Evolutionary conservation across 2,797 vertebrate genomes (phyloP).

Genomic region (Rallus crepitans): DNA sequence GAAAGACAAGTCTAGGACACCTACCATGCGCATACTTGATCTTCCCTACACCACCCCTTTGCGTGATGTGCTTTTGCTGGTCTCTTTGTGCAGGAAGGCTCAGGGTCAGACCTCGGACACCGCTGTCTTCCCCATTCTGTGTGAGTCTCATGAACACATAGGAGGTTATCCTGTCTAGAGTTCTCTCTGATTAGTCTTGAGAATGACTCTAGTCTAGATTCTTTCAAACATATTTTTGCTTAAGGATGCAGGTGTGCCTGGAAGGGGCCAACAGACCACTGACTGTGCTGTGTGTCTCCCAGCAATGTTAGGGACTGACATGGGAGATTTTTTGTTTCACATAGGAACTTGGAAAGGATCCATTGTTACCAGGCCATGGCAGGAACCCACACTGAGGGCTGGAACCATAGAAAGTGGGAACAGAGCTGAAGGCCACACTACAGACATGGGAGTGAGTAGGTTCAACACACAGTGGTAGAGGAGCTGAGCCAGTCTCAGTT

Average conservation of each 20-base stretch:
- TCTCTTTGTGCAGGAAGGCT: neutral
- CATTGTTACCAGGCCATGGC: neutral
- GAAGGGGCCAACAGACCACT: neutral
- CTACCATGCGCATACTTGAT: neutral
- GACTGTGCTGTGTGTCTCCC: neutral
- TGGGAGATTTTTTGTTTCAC: neutral
- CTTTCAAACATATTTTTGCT: neutral
- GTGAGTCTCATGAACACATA: neutral
- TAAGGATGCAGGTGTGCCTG: neutral
- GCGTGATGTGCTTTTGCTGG: neutral
- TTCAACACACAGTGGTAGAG: neutral
- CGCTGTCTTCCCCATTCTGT: neutral
- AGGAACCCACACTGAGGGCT: neutral
- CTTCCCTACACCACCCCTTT: neutral
- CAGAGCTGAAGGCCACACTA: fast-evolving
- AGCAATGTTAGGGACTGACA: neutral
- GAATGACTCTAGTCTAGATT: neutral
- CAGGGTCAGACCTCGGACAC: neutral
- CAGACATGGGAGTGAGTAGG: neutral
- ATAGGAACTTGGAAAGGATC: neutral
- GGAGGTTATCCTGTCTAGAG: neutral
- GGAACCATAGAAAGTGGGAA: neutral
- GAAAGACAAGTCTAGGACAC: neutral
- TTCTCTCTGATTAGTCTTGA: neutral
- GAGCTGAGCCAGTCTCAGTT: neutral